Evolutionary conservation across 1,140 invertebrate species (phyloP).

Genomic region (Halotydeus destructor): DNA sequence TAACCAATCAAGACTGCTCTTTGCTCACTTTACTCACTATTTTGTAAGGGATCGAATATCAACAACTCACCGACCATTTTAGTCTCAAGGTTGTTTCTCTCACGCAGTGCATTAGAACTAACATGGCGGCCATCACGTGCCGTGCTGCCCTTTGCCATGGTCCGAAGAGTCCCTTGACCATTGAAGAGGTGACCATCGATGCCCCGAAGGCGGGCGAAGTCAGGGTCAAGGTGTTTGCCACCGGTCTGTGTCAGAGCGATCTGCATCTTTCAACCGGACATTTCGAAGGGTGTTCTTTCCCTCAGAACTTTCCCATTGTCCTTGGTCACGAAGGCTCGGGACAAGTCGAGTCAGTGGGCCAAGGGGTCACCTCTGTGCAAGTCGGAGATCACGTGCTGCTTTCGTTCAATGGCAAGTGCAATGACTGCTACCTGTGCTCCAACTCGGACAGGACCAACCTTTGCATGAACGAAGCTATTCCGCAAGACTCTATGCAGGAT

Average conservation of each 20-base stretch:
- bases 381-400: constrained; percentile 86
- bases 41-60: too few relatives aligned
- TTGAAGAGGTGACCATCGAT: constrained; percentile 40
- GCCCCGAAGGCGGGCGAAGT: constrained; percentile 6
- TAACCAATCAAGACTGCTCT: too few relatives aligned
- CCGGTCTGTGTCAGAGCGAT: constrained; percentile 17
- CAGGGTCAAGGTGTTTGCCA: constrained; percentile 24
- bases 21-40: too few relatives aligned
- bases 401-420: constrained; percentile 82
- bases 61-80: too few relatives aligned
- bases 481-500: constrained; percentile 38
- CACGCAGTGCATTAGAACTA: too few relatives aligned
- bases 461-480: constrained; percentile 29
- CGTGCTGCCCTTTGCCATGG: constrained; percentile 86
- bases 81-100: too few relatives aligned
- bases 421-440: constrained; percentile 83
- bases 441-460: constrained; percentile 88
- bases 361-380: constrained; percentile 62
- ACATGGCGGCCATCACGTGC: constrained; percentile 74
- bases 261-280: constrained; percentile 9
- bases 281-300: background rate
- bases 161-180: constrained; percentile 55
- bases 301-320: constrained; percentile 55
- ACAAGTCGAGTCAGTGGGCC: constrained; percentile 82
- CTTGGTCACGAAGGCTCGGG: constrained; percentile 85